A percentile compares a stretch with the other conserved stretches of the same genome.
These are phyloP conservation scores for Laticauda colubrina DNA, from an alignment of 2,113 vertebrate genomes.

Conservation along the genomic window DNA sequence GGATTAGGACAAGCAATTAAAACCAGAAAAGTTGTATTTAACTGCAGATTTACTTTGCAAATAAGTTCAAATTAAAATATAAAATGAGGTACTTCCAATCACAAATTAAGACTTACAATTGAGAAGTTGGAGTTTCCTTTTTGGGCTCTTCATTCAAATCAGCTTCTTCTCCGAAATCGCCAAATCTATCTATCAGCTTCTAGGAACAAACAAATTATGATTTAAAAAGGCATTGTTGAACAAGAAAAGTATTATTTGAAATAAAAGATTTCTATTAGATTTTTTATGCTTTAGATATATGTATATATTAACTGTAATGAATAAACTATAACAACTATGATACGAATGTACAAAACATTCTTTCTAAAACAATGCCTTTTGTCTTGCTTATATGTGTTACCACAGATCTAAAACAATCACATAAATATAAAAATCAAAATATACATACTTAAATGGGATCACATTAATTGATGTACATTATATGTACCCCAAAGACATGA, in stretches of 20 bases:
- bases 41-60: slow-evolving; percentile 16
- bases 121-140: slow-evolving; percentile 86
- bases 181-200: slow-evolving; percentile 96
- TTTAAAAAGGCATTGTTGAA: slow-evolving; percentile 13
- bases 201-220: slow-evolving; percentile 56
- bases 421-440: neutral
- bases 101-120: slow-evolving; percentile 81
- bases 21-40: neutral
- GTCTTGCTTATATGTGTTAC: neutral
- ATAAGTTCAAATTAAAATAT: slow-evolving; percentile 1
- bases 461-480: neutral
- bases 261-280: neutral
- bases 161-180: slow-evolving; percentile 89
- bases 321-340: neutral
- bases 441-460: neutral
- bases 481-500: neutral
- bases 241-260: neutral
- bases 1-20: neutral
- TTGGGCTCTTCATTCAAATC: slow-evolving; percentile 89
- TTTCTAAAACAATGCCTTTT: neutral
- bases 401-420: neutral
- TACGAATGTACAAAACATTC: neutral
- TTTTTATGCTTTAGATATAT: neutral
- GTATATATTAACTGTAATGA: neutral
- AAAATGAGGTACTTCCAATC: neutral